Evolutionary conservation across 2,113 vertebrate species (phyloP), one percentile per base, ranked within the genome.

Genomic region (Myodes glareolus): DNA sequence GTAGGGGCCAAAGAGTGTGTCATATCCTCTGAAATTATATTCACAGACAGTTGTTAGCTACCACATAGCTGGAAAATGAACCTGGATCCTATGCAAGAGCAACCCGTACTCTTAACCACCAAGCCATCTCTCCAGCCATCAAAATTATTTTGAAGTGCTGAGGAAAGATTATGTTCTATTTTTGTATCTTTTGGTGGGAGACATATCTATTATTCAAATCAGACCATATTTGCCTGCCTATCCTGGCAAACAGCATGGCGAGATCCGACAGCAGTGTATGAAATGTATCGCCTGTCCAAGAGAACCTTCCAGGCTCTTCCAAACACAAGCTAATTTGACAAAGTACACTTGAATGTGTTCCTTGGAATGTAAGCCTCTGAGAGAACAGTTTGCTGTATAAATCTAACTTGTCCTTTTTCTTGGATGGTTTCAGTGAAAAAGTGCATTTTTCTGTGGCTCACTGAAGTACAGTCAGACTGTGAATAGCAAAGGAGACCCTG

Each of bases 341-440:
- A 93, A 90, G 70, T 7, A 50, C 70, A n/a, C 63, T 80, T 94
- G 73, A 87, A 88, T 42, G n/a, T 65, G 31, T 63, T 29, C 78
- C 93, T 65, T 95, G 91, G 97, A 75, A 88, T 90, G 36, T 75
- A 92, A 97, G 92, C 94, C 63, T 88, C 75, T 72, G 55, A 92
- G 63, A 92, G 75, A 92, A 94, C 31, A 81, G 10, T 7, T 19
- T 93, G 86, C 91, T 84, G 6, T 72, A 68, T 87, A 91, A 82
- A 93, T 86, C n/a, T 92, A 94, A 45, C 90, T 47, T 92, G 96
- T 92, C 25, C 45, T 96, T 95, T 88, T 42, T 73, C 75, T 94
- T 84, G 80, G 88, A 97, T 92, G 42, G 0, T 61, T 90, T 94
- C 55, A 76, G 70, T 21, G 23, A 50, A 95, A 96, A 88, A 16